Base-by-base conservation (phyloP, 1,140 invertebrate species). In the Trachymyrmex septentrionalis region DNA sequence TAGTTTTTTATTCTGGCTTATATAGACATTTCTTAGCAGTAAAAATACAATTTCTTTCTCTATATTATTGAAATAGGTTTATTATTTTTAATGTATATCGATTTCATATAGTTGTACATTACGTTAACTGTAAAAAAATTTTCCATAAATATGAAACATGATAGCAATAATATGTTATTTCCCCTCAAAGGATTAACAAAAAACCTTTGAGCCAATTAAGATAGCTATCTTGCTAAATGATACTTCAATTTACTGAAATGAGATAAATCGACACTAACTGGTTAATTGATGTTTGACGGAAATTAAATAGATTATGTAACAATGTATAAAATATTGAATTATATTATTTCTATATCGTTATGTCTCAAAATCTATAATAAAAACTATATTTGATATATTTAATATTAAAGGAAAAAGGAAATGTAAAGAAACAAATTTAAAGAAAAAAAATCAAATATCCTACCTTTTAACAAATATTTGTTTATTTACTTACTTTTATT, bases 181-280 rank as follows among this genome's bases (percentile, higher is more conserved):
- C 30, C 14, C 12, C 27, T 80, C 38, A 1, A 27, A 50, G 4
- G 24, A 30, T 10, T 76, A 67, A 50, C 21, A 53, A 66, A 30
- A 50, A 7, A 38, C 19, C 10, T 67, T 75, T 59, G 16, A 57
- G 2, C 4, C 9, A 30, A 76, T 87, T 71, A 55, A 64, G 63
- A 44, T 61, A 53, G 21, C 38, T 75, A 53, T 34, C 2, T 19
- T 76, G 21, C 69, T 77, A 86, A 73, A 85, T 61, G n/a, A 75
- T 78, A 21, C 19, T n/a, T 6, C 7, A 53, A 67, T 59, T 71
- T 4, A 63, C 64, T 63, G 27, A 81, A 71, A 27, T 7, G 10
- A 1, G n/a, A 67, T 57, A 38, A 57, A 50, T 3, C 14, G 12
- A 24, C 5, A 44, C 10, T 67, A 16, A 44, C 21, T 4, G 66